Percentiles rank a stretch among this genome's conserved stretches.
phyloP scores from a whole-genome alignment of 2,113 vertebrate genomes.

The Apaloderma vittatum region DNA sequence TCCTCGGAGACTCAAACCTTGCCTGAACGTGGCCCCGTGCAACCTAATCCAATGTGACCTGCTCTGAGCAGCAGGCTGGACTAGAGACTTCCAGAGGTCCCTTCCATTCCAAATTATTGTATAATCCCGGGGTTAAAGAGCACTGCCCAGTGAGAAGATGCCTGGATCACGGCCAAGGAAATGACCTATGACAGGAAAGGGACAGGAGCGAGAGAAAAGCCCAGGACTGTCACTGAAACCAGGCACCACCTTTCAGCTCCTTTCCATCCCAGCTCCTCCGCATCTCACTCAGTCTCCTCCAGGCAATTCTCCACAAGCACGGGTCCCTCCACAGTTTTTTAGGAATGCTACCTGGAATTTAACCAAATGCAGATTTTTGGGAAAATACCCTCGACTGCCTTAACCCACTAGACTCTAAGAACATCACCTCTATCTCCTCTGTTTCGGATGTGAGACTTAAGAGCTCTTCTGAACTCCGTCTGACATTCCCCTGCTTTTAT shows the following conservation, averaged over 20 bases:
- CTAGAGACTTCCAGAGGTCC: not conserved
- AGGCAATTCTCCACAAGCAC: not conserved
- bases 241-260: not conserved
- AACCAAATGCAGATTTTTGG: not conserved
- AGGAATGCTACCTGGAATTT: not conserved
- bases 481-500: not conserved
- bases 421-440: not conserved
- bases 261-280: not conserved
- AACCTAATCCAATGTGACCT: not conserved
- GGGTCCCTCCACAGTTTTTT: not conserved
- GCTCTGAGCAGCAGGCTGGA: not conserved
- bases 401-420: not conserved
- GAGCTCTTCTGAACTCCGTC: not conserved
- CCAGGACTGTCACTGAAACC: not conserved
- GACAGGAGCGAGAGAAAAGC: conserved; percentile 39
- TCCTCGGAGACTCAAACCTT: not conserved
- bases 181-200: not conserved
- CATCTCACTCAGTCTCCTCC: not conserved
- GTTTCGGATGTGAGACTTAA: not conserved
- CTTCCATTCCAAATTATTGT: not conserved
- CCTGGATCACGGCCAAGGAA: conserved; percentile 30
- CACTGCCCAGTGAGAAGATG: not conserved
- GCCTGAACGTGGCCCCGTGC: not conserved
- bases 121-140: not conserved
- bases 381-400: not conserved